A percentile compares a stretch with the other conserved stretches of the same genome.
phyloP scores from a whole-genome alignment of 92 coral and sea anemone genomes.

The Actinostola sp. region DNA sequence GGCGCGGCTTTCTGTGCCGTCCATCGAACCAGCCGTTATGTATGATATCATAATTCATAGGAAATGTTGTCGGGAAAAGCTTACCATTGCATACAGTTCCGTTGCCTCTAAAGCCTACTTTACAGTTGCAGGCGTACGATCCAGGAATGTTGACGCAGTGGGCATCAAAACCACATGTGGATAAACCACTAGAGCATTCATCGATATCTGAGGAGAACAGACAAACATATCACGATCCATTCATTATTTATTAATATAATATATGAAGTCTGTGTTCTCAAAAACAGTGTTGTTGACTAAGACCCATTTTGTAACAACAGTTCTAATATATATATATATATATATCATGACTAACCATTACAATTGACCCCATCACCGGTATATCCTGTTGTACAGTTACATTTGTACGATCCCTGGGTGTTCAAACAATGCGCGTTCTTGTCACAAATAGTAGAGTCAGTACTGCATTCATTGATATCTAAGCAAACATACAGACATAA shows the following conservation, averaged over 20 bases:
- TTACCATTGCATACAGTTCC: slow-evolving; percentile 63
- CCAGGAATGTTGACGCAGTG: slow-evolving; percentile 60
- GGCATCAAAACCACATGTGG: slow-evolving; percentile 18
- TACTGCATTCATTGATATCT: slow-evolving; percentile 55
- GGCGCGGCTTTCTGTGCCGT: too few species aligned
- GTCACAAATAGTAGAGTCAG: slow-evolving; percentile 19
- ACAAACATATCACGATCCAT: not conserved
- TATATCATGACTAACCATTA: slow-evolving; percentile 38
- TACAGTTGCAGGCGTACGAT: slow-evolving; percentile 64
- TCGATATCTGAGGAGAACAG: slow-evolving; percentile 6
- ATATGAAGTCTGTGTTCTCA: too few species aligned
- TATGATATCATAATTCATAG: too few species aligned
- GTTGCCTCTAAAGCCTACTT: slow-evolving; percentile 61
- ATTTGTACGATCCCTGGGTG: slow-evolving; percentile 67
- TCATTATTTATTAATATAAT: not conserved
- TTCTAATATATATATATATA: not conserved
- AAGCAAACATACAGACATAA: too few species aligned
- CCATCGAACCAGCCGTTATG: too few species aligned
- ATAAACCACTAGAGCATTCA: slow-evolving; percentile 15
- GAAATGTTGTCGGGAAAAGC: too few species aligned
- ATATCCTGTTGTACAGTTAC: slow-evolving; percentile 67
- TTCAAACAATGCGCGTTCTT: slow-evolving; percentile 68
- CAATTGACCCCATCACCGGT: slow-evolving; percentile 60
- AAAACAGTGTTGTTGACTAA: too few species aligned
- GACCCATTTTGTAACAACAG: too few species aligned